These are phyloP conservation scores for Drosophila nr. perissopoda DNA, from an alignment of 2,888 invertebrate species.

Conservation along the genomic window DNA sequence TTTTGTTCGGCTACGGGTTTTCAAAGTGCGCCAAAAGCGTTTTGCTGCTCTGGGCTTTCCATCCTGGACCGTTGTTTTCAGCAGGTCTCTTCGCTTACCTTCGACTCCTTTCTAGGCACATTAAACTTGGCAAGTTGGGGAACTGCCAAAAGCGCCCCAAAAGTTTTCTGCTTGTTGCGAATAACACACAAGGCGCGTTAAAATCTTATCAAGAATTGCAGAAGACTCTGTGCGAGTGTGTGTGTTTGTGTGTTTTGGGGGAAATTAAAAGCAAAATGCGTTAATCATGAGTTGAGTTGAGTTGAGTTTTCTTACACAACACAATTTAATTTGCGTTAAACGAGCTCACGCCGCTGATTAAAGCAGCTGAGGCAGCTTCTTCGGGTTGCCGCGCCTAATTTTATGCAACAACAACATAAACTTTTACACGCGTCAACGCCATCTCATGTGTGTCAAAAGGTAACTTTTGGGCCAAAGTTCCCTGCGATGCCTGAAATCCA, in stretches of 20 bases:
- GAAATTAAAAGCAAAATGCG: constrained; percentile 79
- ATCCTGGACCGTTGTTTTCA: neutral
- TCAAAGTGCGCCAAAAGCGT: constrained; percentile 50
- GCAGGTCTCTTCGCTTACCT: constrained; percentile 25
- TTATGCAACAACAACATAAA: constrained; percentile 73
- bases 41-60: constrained; percentile 25
- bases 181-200: constrained; percentile 71
- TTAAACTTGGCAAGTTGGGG: constrained; percentile 46
- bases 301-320: constrained; percentile 56
- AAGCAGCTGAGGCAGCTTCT: constrained; percentile 50
- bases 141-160: constrained; percentile 52
- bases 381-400: constrained; percentile 48
- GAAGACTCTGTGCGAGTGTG: constrained; percentile 25
- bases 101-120: constrained; percentile 38
- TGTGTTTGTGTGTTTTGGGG: constrained; percentile 42
- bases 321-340: constrained; percentile 80
- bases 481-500: constrained; percentile 10
- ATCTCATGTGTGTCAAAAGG: constrained; percentile 60
- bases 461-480: constrained; percentile 67
- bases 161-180: constrained; percentile 69
- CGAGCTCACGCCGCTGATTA: constrained; percentile 70
- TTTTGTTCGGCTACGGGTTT: constrained; percentile 18
- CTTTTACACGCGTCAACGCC: constrained; percentile 77
- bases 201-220: constrained; percentile 77
- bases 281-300: constrained; percentile 73